Conservation (phyloP, 2,888 invertebrate genomes). For the Plebejus argus region DNA sequence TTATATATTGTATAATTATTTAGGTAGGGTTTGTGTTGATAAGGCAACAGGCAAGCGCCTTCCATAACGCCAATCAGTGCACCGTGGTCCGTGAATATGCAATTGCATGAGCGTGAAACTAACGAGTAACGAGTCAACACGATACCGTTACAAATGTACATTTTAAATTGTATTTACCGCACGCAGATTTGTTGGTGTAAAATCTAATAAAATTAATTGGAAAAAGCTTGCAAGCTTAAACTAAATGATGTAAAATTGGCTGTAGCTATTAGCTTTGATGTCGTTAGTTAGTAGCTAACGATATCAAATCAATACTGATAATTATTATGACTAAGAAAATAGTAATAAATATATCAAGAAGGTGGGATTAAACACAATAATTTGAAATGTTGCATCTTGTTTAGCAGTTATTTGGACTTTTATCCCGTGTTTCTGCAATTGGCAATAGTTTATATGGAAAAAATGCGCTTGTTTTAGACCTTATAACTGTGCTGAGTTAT, state of each 20-base stretch:
- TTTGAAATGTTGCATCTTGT: too few relatives aligned
- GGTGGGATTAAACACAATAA: too few relatives aligned
- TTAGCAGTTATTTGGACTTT: too few relatives aligned
- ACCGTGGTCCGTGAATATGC: slow-evolving; percentile 52
- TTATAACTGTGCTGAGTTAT: background rate
- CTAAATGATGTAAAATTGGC: background rate
- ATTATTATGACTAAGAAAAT: too few relatives aligned
- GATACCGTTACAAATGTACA: slow-evolving; percentile 26
- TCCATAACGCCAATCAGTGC: slow-evolving; percentile 40
- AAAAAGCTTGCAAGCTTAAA: background rate
- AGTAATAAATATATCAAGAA: too few relatives aligned
- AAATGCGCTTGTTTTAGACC: too few relatives aligned
- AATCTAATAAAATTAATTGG: background rate
- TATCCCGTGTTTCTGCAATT: background rate
- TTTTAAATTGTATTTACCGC: slow-evolving; percentile 21
- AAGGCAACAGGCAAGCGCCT: slow-evolving; percentile 35
- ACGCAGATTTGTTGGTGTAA: slow-evolving; percentile 6
- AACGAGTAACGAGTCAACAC: slow-evolving; percentile 36
- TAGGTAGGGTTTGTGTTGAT: background rate
- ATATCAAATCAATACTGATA: too few relatives aligned
- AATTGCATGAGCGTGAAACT: slow-evolving; percentile 46
- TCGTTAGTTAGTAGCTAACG: too few relatives aligned
- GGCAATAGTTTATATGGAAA: too few relatives aligned
- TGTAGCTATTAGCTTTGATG: too few relatives aligned
- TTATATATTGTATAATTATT: too few relatives aligned